Evolutionary conservation across 2,888 invertebrate genomes (phyloP), one percentile per base, ranked within the genome.

Genomic region (Amorpha juglandis): DNA sequence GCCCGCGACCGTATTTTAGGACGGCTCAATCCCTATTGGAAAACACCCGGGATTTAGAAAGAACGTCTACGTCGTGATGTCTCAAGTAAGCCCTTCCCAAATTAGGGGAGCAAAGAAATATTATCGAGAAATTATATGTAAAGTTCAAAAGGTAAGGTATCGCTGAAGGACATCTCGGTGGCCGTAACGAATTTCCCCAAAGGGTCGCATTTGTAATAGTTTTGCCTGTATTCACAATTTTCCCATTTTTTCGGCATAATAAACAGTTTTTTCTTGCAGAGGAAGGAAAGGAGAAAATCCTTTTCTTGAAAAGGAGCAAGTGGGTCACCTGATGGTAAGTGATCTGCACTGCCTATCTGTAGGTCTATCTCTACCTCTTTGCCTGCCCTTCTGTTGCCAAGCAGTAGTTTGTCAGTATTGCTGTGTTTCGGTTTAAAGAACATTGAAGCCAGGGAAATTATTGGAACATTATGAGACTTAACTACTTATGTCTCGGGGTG

Each of bases 1-100:
- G 38, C 58, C 38, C 58, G 58, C 19, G 4, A 19, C 58, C 58
- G 58, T 58, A 58, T 58, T 58, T 58, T 58, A 58, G 42, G 38
- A 11, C 38, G 58, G 19, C 12, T 58, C 58, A 58, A 58, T 58
- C 58, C 42, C 11, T 58, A 58, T 58, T 38, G 58, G 55, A 58
- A 58, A 58, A 58, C 42, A 11, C 58, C 58, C 19, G 19, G 58
- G 58, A 58, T 58, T 58, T 58, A 19, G 38, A 38, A 58, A 58
- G 38, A 58, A 58, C 38, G 42, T 42, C 19, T 38, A 42, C 58
- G 58, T 58, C 12, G 58, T 38, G 58, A 58, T 58, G 58, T 42
- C 42, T 58, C 58, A 19, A 58, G 9, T 58, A 58, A 58, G 58
- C 58, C 42, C 12, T 16, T 38, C 11, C 58, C 7, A 58, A 58